Evolutionary conservation across 2,797 vertebrate genomes (phyloP).

Genomic region (Peromyscus attwateri): DNA sequence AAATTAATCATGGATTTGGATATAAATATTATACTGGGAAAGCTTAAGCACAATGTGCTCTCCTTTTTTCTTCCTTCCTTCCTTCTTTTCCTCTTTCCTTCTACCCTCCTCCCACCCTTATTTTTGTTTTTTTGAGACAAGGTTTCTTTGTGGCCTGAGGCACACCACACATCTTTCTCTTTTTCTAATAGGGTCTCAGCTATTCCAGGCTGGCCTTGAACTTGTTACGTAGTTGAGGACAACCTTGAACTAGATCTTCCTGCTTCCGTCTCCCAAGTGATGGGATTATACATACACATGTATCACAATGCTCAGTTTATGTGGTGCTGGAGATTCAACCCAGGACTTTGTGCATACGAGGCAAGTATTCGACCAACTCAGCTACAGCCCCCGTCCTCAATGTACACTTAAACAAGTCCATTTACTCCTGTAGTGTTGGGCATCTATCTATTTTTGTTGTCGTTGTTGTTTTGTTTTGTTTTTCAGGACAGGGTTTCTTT

Average conservation of each 20-base stretch:
- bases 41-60: not conserved
- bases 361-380: not conserved
- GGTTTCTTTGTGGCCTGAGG: not conserved
- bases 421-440: not conserved
- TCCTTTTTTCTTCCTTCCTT: not conserved
- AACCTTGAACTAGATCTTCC: not conserved
- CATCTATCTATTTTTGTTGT: not conserved
- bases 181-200: not conserved
- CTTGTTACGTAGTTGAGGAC: not conserved
- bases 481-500: not conserved
- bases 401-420: not conserved
- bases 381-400: not conserved
- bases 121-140: not conserved
- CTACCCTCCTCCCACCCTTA: not conserved
- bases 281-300: not conserved
- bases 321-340: not conserved
- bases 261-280: not conserved
- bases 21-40: constrained; percentile 39
- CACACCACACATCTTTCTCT: not conserved
- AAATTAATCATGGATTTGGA: constrained; percentile 55
- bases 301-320: not conserved
- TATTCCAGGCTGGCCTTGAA: not conserved
- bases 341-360: not conserved
- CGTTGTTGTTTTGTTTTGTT: not conserved
- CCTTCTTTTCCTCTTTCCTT: fast-evolving